Percentiles rank a stretch among this genome's conserved stretches.
These are phyloP conservation scores for Psilanteris sp. DNA, from an alignment of 1,140 invertebrate genomes.

Conservation along the genomic window DNA sequence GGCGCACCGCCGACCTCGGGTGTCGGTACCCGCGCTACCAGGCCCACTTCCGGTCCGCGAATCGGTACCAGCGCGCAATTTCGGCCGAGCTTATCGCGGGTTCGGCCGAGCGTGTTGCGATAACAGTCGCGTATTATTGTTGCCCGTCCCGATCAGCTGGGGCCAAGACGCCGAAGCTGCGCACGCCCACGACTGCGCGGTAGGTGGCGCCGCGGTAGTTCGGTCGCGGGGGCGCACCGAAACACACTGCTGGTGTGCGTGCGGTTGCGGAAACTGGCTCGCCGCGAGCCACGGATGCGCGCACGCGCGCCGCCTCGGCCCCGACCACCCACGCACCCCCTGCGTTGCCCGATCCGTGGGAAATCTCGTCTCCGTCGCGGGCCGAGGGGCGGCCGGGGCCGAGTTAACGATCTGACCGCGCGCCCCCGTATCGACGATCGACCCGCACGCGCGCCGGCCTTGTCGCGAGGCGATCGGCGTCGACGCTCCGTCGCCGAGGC, in stretches of 20 bases:
- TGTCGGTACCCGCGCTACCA: too few relatives aligned
- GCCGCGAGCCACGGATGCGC: background rate
- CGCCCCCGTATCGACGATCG: background rate
- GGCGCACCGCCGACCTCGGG: too few relatives aligned
- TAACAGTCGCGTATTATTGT: slow-evolving; percentile 25
- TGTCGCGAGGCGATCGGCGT: background rate
- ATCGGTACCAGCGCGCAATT: too few relatives aligned
- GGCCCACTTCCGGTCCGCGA: too few relatives aligned
- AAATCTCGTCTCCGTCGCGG: background rate
- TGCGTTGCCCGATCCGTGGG: background rate
- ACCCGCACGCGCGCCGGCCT: background rate
- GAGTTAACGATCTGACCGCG: background rate
- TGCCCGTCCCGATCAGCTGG: slow-evolving; percentile 34
- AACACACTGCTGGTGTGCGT: slow-evolving; percentile 6
- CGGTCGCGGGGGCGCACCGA: background rate
- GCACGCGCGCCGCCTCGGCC: background rate
- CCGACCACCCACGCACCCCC: too few relatives aligned
- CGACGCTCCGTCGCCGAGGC: background rate
- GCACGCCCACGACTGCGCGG: slow-evolving; percentile 17
- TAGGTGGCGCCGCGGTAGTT: slow-evolving; percentile 12
- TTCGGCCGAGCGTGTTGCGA: too few relatives aligned
- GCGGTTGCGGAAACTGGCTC: background rate
- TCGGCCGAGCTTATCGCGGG: too few relatives aligned
- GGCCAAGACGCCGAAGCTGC: slow-evolving; percentile 10
- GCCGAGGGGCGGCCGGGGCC: background rate